Conservation (phyloP, 2,113 vertebrate genomes). For the Neomonachus schauinslandi region DNA sequence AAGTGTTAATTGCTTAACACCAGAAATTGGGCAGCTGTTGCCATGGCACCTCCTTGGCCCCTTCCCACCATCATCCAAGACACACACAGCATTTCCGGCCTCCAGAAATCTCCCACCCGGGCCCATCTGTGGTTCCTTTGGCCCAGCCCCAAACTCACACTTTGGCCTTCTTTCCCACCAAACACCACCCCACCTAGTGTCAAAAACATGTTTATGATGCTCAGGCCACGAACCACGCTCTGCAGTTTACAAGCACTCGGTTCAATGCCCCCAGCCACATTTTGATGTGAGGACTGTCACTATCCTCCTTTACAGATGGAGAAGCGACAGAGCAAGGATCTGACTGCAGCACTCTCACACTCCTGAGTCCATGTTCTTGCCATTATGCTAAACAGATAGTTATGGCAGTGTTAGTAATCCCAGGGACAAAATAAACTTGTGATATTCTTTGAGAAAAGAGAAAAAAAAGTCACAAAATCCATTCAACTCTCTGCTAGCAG, state of each 20-base stretch:
- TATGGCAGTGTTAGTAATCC: background rate
- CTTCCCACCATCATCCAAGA: background rate
- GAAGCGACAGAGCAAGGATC: background rate
- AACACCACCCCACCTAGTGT: background rate
- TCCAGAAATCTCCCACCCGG: background rate
- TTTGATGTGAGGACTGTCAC: background rate
- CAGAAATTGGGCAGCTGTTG: background rate
- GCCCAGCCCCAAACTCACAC: background rate
- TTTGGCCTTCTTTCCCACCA: background rate
- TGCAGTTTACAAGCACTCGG: background rate
- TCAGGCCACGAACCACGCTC: too few relatives aligned
- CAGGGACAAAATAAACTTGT: background rate
- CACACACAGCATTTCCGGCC: background rate
- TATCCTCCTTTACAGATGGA: background rate
- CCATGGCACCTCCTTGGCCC: background rate
- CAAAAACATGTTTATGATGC: background rate
- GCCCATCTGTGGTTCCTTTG: background rate
- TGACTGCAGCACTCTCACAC: background rate
- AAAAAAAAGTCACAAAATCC: background rate
- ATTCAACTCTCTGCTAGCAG: background rate
- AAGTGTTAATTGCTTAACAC: slow-evolving; percentile 17
- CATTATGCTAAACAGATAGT: background rate
- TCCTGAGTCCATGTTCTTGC: background rate
- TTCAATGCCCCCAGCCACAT: background rate
- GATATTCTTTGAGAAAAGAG: background rate